Evolutionary conservation across 2,797 vertebrate genomes (phyloP).

Genomic region (Anas flavirostris): DNA sequence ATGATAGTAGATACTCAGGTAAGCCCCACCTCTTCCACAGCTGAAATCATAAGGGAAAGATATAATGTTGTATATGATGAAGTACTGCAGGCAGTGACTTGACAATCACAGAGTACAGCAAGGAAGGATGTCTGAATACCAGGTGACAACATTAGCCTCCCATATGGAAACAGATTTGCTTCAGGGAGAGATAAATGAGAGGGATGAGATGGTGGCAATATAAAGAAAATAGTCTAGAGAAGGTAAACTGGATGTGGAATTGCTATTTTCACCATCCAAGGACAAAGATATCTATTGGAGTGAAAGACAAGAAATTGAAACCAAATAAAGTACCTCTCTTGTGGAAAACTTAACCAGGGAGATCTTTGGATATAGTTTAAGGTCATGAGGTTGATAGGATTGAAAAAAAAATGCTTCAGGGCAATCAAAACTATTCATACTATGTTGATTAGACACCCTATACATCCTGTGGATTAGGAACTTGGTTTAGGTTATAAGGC

Average conservation of each 20-base stretch:
- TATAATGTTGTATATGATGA: not conserved
- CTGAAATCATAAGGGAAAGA: not conserved
- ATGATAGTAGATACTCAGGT: not conserved
- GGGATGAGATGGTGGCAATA: not conserved
- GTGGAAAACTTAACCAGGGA: not conserved
- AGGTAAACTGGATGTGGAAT: not conserved
- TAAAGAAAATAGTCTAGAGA: not conserved
- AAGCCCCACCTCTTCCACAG: not conserved
- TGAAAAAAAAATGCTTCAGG: not conserved
- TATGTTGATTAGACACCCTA: too few species aligned
- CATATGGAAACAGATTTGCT: not conserved
- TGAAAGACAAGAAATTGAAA: slow-evolving; percentile 9
- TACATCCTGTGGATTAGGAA: too few species aligned
- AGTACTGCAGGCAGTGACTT: not conserved
- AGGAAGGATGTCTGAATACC: not conserved
- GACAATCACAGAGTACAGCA: not conserved
- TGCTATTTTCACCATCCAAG: slow-evolving; percentile 14
- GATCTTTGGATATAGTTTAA: not conserved
- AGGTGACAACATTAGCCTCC: not conserved
- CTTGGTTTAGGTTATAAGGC: too few species aligned
- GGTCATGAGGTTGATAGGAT: not conserved
- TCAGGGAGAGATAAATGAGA: not conserved
- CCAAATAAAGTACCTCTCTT: not conserved
- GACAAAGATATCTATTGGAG: not conserved
- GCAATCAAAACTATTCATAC: too few species aligned